Conservation (phyloP, 1,140 invertebrate genomes). For the Scaptodrosophila lebanonensis region DNA sequence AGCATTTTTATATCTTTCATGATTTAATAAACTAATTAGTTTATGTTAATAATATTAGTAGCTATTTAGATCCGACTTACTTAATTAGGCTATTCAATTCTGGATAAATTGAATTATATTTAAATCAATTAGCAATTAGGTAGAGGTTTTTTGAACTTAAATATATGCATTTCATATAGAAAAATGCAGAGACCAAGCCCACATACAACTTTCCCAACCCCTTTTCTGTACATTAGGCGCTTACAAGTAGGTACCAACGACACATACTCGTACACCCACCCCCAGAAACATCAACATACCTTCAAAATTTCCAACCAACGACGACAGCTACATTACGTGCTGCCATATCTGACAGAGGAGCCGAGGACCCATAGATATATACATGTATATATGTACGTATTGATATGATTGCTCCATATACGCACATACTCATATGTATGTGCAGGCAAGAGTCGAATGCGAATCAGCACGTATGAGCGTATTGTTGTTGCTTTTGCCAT, state of each 20-base stretch:
- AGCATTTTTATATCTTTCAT: neutral
- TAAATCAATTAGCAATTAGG: slow-evolving; percentile 28
- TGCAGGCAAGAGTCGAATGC: slow-evolving; percentile 12
- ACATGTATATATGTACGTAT: no score
- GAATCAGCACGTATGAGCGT: slow-evolving; percentile 65
- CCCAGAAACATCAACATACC: slow-evolving; percentile 8
- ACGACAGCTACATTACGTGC: no score
- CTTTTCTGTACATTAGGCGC: no score
- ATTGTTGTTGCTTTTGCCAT: slow-evolving; percentile 62
- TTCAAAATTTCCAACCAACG: slow-evolving; percentile 1
- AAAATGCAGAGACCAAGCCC: slow-evolving; percentile 6
- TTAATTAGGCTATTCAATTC: no score
- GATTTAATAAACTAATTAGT: neutral
- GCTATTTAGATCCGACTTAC: no score
- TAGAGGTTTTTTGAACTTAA: slow-evolving; percentile 23
- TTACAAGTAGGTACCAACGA: no score
- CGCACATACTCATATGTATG: slow-evolving; percentile 12
- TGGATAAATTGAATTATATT: neutral
- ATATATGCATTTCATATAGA: slow-evolving; percentile 26
- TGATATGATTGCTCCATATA: no score
- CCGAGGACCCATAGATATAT: no score
- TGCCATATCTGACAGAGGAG: no score
- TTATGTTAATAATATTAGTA: no score
- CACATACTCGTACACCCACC: no score
- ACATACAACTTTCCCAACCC: neutral